Percentiles rank a stretch among this genome's conserved stretches.
phyloP scores from a whole-genome alignment of 2,113 vertebrate species.

The Anoplopoma fimbria region DNA sequence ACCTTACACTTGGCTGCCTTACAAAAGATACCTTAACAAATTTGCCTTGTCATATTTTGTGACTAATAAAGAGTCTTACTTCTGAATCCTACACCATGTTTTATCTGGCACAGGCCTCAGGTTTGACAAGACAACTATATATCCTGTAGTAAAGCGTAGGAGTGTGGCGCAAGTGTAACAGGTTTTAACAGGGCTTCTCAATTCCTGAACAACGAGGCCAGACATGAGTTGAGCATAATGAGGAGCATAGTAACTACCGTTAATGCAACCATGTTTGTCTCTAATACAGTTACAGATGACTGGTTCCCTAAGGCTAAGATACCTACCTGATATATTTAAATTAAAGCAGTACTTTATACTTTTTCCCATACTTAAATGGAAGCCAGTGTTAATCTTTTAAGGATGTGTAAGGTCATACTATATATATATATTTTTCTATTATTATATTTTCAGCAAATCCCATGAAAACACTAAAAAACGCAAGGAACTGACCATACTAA shows the following conservation, averaged over 20 bases:
- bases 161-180: slow-evolving; percentile 56
- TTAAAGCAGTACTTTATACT: too few species aligned
- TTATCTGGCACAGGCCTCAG: background rate
- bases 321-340: too few species aligned
- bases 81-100: slow-evolving; percentile 7
- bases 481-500: background rate
- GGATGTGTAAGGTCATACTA: too few species aligned
- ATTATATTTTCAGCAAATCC: too few species aligned
- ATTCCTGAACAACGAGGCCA: slow-evolving; percentile 66
- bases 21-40: background rate
- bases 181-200: slow-evolving; percentile 59
- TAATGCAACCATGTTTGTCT: background rate
- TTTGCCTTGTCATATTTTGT: background rate
- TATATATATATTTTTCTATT: too few species aligned
- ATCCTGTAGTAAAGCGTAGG: slow-evolving; percentile 20
- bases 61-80: background rate
- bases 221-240: slow-evolving; percentile 44
- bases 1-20: too few species aligned
- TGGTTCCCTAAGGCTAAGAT: too few species aligned
- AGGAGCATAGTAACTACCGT: slow-evolving; percentile 1
- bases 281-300: background rate
- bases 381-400: too few species aligned
- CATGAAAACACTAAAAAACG: background rate
- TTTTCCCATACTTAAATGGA: too few species aligned
- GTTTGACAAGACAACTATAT: background rate